Evolutionary conservation across 2,797 vertebrate species (phyloP).

Genomic region (Anguilla megastoma): DNA sequence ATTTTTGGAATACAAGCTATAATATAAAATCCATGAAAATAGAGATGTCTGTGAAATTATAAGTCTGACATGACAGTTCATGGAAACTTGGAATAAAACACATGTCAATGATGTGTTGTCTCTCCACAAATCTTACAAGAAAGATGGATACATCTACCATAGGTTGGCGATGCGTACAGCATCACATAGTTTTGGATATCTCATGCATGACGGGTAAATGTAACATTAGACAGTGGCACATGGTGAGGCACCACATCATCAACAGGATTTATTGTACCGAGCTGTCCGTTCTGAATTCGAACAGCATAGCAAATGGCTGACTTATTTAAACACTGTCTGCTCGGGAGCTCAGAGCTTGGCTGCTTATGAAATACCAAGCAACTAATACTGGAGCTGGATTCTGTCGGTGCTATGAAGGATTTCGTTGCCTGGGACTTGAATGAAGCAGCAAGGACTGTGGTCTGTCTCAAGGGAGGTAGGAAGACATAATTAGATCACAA

Average conservation of each 20-base stretch:
- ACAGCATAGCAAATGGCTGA: background rate
- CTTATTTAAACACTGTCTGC: background rate
- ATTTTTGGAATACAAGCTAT: background rate
- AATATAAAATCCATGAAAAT: background rate
- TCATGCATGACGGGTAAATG: constrained; percentile 11
- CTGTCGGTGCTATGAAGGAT: background rate
- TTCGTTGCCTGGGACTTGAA: background rate
- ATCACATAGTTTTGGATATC: constrained; percentile 6
- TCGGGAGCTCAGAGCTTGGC: background rate
- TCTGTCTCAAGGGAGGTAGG: background rate
- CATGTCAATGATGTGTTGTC: background rate
- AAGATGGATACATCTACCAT: background rate
- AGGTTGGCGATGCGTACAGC: background rate
- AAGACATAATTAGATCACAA: background rate
- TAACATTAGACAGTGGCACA: constrained; percentile 10
- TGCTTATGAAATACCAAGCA: background rate
- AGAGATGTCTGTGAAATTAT: background rate
- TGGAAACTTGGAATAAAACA: background rate
- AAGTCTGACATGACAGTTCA: background rate
- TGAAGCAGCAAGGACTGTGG: background rate
- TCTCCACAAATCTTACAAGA: background rate
- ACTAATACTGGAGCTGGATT: background rate
- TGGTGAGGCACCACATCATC: constrained; percentile 4
- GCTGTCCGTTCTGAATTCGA: background rate
- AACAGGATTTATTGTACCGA: constrained; percentile 1